These are phyloP conservation scores for Eulacestoma nigropectus DNA, from an alignment of 2,113 vertebrate genomes.

Conservation along the genomic window DNA sequence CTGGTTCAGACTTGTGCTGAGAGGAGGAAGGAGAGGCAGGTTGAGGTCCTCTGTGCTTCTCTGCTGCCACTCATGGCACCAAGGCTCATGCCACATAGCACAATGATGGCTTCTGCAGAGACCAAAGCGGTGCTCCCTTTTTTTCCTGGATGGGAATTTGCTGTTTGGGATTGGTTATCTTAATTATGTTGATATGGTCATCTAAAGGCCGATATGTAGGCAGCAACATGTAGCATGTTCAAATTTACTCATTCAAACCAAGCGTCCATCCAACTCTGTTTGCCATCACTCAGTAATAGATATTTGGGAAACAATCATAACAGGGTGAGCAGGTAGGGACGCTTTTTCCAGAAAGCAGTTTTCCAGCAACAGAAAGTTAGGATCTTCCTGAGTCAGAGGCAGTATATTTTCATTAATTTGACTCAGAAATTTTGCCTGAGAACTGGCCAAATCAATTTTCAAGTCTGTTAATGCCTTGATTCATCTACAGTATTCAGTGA, in stretches of 20 bases:
- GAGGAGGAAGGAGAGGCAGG: background rate
- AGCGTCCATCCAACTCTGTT: background rate
- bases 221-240: background rate
- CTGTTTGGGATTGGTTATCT: background rate
- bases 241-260: background rate
- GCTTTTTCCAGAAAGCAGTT: background rate
- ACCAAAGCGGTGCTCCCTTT: fast-evolving
- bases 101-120: background rate
- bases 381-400: background rate
- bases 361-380: background rate
- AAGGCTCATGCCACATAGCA: fast-evolving
- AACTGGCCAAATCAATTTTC: background rate
- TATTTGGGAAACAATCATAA: background rate
- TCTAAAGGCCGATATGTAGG: background rate
- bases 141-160: background rate
- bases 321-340: background rate
- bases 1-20: background rate
- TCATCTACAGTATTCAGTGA: background rate
- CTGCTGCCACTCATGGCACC: fast-evolving
- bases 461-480: background rate
- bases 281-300: background rate
- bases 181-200: background rate
- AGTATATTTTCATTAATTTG: background rate
- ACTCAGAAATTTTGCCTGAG: background rate
- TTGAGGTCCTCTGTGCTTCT: background rate